These are phyloP conservation scores for Pygocentrus nattereri DNA, from an alignment of 2,797 vertebrate species.

Conservation along the genomic window DNA sequence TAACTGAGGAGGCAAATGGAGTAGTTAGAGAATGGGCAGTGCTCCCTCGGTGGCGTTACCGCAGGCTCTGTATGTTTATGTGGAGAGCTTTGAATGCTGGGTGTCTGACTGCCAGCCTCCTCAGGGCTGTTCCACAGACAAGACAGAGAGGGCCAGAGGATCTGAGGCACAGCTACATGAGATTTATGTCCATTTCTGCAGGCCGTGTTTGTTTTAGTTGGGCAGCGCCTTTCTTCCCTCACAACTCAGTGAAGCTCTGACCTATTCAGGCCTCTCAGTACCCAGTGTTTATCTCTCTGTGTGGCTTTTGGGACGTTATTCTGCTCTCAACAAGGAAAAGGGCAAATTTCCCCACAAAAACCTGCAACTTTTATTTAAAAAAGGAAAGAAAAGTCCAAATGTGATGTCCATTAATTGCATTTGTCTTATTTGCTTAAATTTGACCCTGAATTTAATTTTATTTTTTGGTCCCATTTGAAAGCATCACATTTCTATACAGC, in stretches of 20 bases:
- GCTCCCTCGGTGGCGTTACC: neutral
- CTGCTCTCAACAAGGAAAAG: too few relatives aligned
- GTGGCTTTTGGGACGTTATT: too few relatives aligned
- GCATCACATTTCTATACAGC: too few relatives aligned
- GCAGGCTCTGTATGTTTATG: neutral
- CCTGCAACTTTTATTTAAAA: too few relatives aligned
- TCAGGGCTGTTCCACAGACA: neutral
- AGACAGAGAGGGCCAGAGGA: neutral
- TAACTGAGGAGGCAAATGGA: neutral
- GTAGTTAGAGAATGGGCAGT: neutral
- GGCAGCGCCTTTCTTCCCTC: neutral
- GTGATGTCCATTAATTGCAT: too few relatives aligned
- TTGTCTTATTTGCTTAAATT: too few relatives aligned
- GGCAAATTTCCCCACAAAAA: too few relatives aligned
- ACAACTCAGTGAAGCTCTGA: neutral
- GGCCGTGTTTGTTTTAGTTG: neutral
- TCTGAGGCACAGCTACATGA: neutral
- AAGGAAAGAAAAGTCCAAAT: too few relatives aligned
- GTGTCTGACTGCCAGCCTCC: slow-evolving; percentile 2
- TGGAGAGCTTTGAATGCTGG: neutral
- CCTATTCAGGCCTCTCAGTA: neutral
- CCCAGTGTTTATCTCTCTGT: too few relatives aligned
- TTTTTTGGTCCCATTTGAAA: too few relatives aligned
- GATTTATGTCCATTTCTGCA: neutral
- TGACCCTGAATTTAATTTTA: too few relatives aligned